Evolutionary conservation across 1,140 invertebrate genomes (phyloP).

Genomic region (Frieseomelitta varia): DNA sequence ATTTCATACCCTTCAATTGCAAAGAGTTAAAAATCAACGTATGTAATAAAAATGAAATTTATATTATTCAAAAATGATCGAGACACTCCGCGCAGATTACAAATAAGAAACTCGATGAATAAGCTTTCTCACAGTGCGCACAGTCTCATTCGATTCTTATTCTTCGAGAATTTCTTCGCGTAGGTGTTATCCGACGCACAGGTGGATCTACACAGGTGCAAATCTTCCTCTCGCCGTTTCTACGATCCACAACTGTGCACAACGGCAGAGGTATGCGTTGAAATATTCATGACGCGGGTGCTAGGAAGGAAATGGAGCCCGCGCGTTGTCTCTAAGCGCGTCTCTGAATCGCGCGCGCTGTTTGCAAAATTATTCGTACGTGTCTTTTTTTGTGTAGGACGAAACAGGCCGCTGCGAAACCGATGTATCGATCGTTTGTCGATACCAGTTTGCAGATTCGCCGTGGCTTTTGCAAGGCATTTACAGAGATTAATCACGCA

Average conservation of each 20-base stretch:
- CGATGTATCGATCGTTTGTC: conserved; percentile 4
- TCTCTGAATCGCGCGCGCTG: conserved; percentile 15
- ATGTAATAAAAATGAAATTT: too few relatives aligned
- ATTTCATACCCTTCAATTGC: too few relatives aligned
- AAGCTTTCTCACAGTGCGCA: too few relatives aligned
- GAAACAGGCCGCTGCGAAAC: too few relatives aligned
- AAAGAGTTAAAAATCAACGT: too few relatives aligned
- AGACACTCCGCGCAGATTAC: too few relatives aligned
- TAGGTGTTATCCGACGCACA: neutral
- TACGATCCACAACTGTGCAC: neutral
- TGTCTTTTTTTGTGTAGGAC: conserved; percentile 22
- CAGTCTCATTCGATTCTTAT: neutral
- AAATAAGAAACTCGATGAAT: too few relatives aligned
- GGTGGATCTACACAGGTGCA: conserved; percentile 22
- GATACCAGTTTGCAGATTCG: neutral
- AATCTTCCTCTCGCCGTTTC: neutral
- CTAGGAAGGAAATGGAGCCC: neutral
- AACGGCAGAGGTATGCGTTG: neutral
- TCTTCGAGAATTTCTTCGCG: neutral
- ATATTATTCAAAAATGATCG: too few relatives aligned
- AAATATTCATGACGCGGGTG: conserved; percentile 43
- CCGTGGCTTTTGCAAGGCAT: neutral
- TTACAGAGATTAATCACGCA: neutral
- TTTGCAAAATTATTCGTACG: conserved; percentile 45
- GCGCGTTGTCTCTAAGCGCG: conserved; percentile 34